Evolutionary conservation across 2,113 vertebrate genomes (phyloP), one percentile per base, ranked within the genome.

Genomic region (Gambusia holbrooki): DNA sequence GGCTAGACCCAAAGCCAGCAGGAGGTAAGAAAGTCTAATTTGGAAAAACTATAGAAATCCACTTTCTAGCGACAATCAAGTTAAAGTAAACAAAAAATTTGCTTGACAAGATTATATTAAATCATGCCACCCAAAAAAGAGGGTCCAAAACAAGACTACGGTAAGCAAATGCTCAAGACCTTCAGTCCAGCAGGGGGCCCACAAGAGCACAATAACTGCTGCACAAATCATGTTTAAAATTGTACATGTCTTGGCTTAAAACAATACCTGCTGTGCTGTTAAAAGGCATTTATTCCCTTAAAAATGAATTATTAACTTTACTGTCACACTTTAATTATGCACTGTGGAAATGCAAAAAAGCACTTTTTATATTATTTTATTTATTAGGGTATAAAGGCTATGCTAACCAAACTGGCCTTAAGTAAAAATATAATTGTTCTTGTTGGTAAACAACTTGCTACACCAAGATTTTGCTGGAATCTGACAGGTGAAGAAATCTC

Each of bases 11-110:
- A 1, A 35, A 62, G 67, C 83, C 73, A 75, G 64, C 7, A 2
- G 62, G 28, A 30, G 35, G 61, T 78, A 64, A 65, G 71, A 29
- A 83, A 65, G 71, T 70, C 33, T 65, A 67, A 79, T 69, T 35
- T 63, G 19, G 29, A 27, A 19, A 64, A 62, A 74, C 42, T 60
- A 73, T 29, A 19, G 17, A 28, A 37, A 76, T 71, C n/a, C 58
- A 12, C 30, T 61, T 62, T 69, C 72, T 64, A 62, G 10, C 33
- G 1, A 63, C 33, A 5, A 48, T 66, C 33, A 65, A 25, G 3
- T 40, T 40, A 66, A 73, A 70, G 27, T 29, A 48, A 79, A 63
- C 45, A 45, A 58, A 74, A 40, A 30, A 62, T 29, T 71, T 54
- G 5, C 17, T 84, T 32, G 67, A 32, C 9, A 9, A 54, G 7